Conservation (phyloP, 2,113 vertebrate species). For the Engystomops pustulosus region DNA sequence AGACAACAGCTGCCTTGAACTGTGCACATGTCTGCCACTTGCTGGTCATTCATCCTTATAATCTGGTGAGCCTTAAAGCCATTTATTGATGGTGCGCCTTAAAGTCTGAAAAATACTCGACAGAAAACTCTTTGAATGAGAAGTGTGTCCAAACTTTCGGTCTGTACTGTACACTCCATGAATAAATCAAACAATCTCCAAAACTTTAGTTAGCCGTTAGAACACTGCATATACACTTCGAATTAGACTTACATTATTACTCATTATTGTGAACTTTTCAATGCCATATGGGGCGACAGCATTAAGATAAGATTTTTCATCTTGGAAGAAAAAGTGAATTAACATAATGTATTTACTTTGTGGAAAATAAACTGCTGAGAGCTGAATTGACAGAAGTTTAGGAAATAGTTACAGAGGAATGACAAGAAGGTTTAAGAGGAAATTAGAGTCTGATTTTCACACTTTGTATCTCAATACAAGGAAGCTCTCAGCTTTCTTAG, state of each 20-base stretch:
- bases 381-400: constrained; percentile 30
- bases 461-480: neutral
- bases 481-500: neutral
- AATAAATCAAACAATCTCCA: constrained; percentile 12
- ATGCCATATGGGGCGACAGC: constrained; percentile 17
- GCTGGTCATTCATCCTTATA: too few relatives aligned
- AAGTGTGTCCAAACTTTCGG: too few relatives aligned
- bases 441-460: neutral
- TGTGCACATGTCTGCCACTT: too few relatives aligned
- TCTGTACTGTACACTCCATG: too few relatives aligned
- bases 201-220: constrained; percentile 11
- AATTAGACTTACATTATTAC: neutral
- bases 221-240: constrained; percentile 9
- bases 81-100: too few relatives aligned
- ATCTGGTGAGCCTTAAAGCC: too few relatives aligned
- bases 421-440: neutral
- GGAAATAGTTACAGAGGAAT: constrained; percentile 9
- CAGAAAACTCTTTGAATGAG: too few relatives aligned
- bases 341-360: constrained; percentile 37
- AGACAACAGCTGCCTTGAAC: too few relatives aligned
- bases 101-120: too few relatives aligned
- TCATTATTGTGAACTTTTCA: constrained; percentile 2
- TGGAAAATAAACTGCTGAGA: constrained; percentile 28
- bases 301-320: constrained; percentile 27
- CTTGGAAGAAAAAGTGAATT: neutral